Percentiles rank a stretch among this genome's conserved stretches.
phyloP scores from a whole-genome alignment of 2,888 invertebrate species.

The Amiota communis region DNA sequence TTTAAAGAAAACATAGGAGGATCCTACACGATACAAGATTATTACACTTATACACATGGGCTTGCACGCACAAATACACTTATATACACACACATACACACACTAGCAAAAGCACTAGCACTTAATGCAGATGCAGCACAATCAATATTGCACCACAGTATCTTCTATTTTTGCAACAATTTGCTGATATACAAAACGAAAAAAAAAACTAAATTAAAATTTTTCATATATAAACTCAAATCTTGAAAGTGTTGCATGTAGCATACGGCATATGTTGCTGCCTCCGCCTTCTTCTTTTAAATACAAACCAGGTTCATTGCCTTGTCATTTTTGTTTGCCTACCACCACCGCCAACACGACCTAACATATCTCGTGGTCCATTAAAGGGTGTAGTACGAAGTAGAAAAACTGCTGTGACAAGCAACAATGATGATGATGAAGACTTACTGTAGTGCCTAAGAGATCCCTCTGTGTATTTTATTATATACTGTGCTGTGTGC shows the following conservation, averaged over 20 bases:
- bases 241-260: background rate
- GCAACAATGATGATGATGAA: no score
- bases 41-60: background rate
- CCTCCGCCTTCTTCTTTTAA: background rate
- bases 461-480: conserved; percentile 10
- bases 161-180: background rate
- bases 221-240: background rate
- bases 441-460: background rate
- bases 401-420: no score
- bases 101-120: background rate
- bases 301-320: conserved; percentile 17
- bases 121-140: background rate
- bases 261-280: conserved; percentile 5
- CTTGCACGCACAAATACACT: background rate
- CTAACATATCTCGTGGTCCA: background rate
- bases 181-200: conserved; percentile 4
- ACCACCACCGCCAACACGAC: background rate
- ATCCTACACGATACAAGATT: background rate
- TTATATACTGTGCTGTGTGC: background rate
- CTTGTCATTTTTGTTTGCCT: conserved; percentile 12
- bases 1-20: background rate
- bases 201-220: background rate
- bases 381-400: background rate
- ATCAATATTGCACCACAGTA: background rate
- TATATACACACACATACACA: background rate